Percentiles rank a stretch among this genome's conserved stretches.
Evolutionary conservation across 2,113 vertebrate genomes (phyloP).

Genomic region (Clarias gariepinus): DNA sequence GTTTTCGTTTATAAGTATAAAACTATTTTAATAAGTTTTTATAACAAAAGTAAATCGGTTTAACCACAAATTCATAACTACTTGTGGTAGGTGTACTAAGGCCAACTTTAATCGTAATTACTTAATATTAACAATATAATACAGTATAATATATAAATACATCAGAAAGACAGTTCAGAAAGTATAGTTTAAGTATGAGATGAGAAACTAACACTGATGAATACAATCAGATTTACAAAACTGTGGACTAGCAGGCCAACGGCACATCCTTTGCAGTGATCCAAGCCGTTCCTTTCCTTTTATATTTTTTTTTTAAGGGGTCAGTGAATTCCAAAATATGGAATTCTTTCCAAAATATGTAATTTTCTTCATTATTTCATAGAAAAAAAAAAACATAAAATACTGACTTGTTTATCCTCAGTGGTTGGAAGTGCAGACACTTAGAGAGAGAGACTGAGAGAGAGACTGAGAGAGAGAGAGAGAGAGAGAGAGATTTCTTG

Average conservation of each 20-base stretch:
- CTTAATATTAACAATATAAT: neutral
- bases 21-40: neutral
- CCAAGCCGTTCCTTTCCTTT: neutral
- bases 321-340: neutral
- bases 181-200: neutral
- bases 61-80: neutral
- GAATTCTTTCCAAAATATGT: neutral
- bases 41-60: neutral
- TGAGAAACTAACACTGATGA: neutral
- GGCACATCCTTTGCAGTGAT: too few relatives aligned
- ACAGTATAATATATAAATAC: neutral
- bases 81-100: neutral
- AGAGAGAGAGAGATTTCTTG: slow-evolving; percentile 39
- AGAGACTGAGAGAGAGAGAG: neutral
- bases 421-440: neutral
- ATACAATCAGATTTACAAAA: neutral
- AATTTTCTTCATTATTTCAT: neutral
- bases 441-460: slow-evolving; percentile 1
- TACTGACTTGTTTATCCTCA: neutral
- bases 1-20: neutral
- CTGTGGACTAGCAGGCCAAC: neutral
- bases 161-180: neutral
- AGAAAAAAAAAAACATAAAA: neutral
- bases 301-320: neutral
- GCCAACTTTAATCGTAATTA: neutral